A percentile compares a stretch with the other conserved stretches of the same genome.
phyloP scores from a whole-genome alignment of 2,113 vertebrate genomes.

The Daphoenositta chrysoptera region DNA sequence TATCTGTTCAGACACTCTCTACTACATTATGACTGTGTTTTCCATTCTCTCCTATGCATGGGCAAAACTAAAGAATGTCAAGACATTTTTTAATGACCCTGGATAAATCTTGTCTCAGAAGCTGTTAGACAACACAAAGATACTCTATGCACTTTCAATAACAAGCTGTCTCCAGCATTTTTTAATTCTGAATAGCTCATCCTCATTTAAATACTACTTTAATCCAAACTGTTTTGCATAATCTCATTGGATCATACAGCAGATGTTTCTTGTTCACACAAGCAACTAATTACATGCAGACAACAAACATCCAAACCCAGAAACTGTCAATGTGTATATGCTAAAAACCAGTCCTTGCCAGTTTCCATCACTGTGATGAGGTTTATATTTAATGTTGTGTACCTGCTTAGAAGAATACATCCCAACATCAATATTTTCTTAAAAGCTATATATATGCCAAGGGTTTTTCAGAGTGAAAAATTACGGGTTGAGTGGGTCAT shows the following conservation, averaged over 20 bases:
- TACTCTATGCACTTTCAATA: not conserved
- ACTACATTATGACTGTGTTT: not conserved
- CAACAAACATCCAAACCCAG: not conserved
- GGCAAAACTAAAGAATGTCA: not conserved
- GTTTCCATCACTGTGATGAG: not conserved
- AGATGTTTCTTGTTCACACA: not conserved
- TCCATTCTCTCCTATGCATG: not conserved
- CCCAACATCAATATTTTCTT: not conserved
- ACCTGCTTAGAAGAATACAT: not conserved
- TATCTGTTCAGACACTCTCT: not conserved
- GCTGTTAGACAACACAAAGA: not conserved
- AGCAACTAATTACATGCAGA: not conserved
- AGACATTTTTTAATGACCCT: not conserved
- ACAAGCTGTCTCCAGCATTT: not conserved
- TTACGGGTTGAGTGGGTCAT: not conserved
- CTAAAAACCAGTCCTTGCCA: not conserved
- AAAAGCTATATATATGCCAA: not conserved
- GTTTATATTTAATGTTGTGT: not conserved
- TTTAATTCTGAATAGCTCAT: not conserved
- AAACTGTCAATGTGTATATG: not conserved
- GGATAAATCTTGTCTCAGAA: not conserved
- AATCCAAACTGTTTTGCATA: not conserved
- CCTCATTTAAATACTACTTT: not conserved
- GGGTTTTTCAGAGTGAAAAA: not conserved
- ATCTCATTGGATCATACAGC: not conserved